Conservation (phyloP, 1,140 invertebrate species). For the Camponotus pennsylvanicus region DNA sequence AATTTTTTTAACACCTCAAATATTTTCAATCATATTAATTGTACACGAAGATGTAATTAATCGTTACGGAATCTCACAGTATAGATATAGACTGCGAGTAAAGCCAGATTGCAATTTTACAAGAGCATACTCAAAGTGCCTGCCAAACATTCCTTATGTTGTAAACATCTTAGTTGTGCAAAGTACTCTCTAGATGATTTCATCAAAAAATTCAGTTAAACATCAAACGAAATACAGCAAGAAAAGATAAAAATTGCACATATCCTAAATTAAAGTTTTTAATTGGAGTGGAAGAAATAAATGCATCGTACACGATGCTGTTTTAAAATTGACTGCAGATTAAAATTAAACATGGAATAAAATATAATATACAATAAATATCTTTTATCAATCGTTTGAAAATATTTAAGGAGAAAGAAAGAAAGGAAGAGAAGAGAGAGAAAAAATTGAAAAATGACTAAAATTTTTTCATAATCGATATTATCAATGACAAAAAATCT, state of each 20-base stretch:
- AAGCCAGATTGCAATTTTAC: slow-evolving; percentile 20
- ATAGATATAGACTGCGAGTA: slow-evolving; percentile 4
- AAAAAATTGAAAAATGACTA: background rate
- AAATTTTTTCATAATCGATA: slow-evolving; percentile 11
- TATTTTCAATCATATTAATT: background rate
- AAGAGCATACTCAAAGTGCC: slow-evolving; percentile 29
- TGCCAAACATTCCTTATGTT: slow-evolving; percentile 43
- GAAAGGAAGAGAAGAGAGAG: no score
- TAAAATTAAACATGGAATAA: slow-evolving; percentile 4
- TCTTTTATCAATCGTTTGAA: background rate
- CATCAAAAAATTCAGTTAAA: slow-evolving; percentile 31
- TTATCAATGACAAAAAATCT: background rate
- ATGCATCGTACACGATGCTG: background rate
- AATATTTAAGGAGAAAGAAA: background rate
- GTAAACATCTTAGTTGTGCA: slow-evolving; percentile 16
- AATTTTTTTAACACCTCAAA: background rate
- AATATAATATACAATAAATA: background rate
- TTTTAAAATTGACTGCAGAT: background rate
- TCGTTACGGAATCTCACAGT: slow-evolving; percentile 20
- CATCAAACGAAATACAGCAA: background rate
- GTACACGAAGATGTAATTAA: slow-evolving; percentile 17
- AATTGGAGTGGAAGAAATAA: background rate
- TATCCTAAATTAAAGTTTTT: background rate
- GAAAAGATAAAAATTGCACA: background rate
- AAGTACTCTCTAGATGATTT: slow-evolving; percentile 2